Base-by-base conservation (phyloP, 2,797 vertebrate species). In the Acropternis orthonyx region DNA sequence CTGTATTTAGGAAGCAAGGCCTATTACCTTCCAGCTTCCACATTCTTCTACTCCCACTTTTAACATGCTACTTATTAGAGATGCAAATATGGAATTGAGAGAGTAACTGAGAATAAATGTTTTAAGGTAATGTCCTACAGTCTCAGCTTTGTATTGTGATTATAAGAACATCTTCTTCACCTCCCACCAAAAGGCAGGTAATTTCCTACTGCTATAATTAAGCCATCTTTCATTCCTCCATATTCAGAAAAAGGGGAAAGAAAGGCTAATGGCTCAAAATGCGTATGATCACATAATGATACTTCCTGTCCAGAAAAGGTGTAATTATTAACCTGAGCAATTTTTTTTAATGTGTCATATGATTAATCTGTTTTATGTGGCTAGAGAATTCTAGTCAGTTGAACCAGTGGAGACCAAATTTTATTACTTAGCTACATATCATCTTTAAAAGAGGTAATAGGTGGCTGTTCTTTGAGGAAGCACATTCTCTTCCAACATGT, bases 151-250 rank as follows among this genome's bases (percentile, higher is more conserved):
- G 20, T 44, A 78, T 83, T 87, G 84, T 76, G 94, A 74, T 48
- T 81, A 54, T 91, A 34, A 61, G 13, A 55, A 66, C 32, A 62
- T 63, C n/a, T 79, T 63, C 37, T 71, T 36, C 37, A 36, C 2
- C 20, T 16, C 7, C 7, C 28, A 30, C 14, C 12, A 77, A 91
- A 82, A 75, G 76, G 44, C 69, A 96, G 55, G 52, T 91, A 88
- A 96, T 95, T 96, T 88, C 88, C 65, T 92, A 51, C 69, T 69
- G 66, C 44, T 90, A n/a, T 95, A 94, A 95, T 97, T 96, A 96
- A 95, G 52, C 24, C 23, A 48, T 88, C 36, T 88, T 96, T 97
- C 67, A 85, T 77, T 94, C 55, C 43, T 93, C 43, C 51, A 34
- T 92, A 24, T 49, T 69, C 69, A 94, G 73, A 49, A 67, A 46